phyloP scores from a whole-genome alignment of 2,888 invertebrate species.

The Parasteatoda lunata region DNA sequence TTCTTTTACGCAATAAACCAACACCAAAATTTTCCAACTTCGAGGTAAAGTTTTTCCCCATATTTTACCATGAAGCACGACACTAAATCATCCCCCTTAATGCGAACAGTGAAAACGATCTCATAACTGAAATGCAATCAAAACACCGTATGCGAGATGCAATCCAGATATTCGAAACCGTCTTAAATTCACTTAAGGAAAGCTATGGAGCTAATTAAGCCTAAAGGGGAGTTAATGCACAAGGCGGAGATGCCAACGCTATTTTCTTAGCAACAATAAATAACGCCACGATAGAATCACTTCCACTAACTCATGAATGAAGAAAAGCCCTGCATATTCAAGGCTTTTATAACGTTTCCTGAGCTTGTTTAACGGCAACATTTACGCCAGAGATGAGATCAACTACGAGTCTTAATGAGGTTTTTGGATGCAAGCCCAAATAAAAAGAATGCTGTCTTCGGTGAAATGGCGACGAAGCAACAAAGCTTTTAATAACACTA shows the following conservation, averaged over 20 bases:
- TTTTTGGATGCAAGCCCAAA: no score
- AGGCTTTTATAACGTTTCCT: not conserved
- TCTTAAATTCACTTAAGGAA: constrained; percentile 1
- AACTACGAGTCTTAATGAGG: no score
- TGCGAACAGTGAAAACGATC: no score
- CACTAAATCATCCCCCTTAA: no score
- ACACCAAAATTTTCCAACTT: no score
- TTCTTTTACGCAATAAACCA: no score
- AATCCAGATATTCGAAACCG: not conserved
- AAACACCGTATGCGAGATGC: not conserved
- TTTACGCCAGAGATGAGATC: no score
- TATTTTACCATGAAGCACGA: no score
- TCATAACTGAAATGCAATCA: not conserved
- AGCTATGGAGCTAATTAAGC: not conserved
- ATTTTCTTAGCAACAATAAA: not conserved
- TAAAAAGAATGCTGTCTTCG: no score
- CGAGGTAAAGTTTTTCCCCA: no score
- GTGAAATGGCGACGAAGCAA: no score
- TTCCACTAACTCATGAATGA: not conserved
- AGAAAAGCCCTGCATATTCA: not conserved
- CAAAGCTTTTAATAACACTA: no score
- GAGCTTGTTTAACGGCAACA: not conserved
- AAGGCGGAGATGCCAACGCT: not conserved
- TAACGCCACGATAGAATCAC: not conserved
- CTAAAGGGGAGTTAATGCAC: not conserved